Base-by-base conservation (phyloP, 1,140 invertebrate genomes). In the Aphidius ervi region DNA sequence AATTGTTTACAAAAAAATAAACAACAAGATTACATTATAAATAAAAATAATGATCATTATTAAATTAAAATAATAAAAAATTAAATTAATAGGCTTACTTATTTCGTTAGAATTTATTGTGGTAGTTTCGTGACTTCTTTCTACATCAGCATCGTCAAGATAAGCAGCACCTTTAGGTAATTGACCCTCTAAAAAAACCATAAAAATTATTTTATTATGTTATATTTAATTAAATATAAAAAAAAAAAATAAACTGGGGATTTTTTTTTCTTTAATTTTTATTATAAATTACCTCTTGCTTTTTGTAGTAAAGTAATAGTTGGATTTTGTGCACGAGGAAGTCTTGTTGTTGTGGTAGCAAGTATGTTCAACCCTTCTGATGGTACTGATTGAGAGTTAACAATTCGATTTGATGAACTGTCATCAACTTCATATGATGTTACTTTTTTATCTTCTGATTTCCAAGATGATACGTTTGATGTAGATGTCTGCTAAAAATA, bases 291-390 rank as follows among this genome's bases (percentile, higher is more conserved):
- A 94, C 92, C 92, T 88, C 93, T 83, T 48, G 90, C 91, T 82
- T 93, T 94, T 77, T 94, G 91, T 53, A 95, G 81, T 52, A 95
- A 77, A 3, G 91, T 94, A 65, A 95, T 89, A 5, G 91, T 93
- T 5, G 93, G 91, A 81, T 92, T 94, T 79, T 93, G 92, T 40
- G 88, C 90, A 70, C 85, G 83, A 7, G 92, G 92, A 65, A 94
- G 77, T 56, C 83, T 74, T 63, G 75, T 76, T 61, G 75, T 72
- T 37, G 74, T 77, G 23, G 23, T 31, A 16, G 81, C 81, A 58
- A 86, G 75, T 2, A 82, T 80, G 69, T 80, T 83, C 65, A 88
- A 80, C 31, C 85, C 86, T 39, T 85, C 82, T 46, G 80, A 76
- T 1, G 86, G 86, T 0, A 86, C 84, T 42, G 86, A 86, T 59